These are phyloP conservation scores for Thunnus maccoyii DNA, from an alignment of 2,113 vertebrate genomes.

Conservation along the genomic window DNA sequence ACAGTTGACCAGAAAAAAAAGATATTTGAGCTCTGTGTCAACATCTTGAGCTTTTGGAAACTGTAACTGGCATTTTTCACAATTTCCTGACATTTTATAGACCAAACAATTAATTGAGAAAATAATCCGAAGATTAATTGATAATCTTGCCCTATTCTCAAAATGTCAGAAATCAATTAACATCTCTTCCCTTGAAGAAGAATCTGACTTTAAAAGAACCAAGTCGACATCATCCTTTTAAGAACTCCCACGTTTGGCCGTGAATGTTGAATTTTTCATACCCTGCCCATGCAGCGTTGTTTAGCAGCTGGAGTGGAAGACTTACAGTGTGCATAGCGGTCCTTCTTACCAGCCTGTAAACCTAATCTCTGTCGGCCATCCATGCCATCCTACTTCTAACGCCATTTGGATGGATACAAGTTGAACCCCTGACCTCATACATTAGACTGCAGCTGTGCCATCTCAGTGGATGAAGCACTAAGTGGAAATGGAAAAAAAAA, in stretches of 20 bases:
- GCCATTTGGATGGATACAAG: conserved; percentile 43
- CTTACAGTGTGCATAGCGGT: neutral
- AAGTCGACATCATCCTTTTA: neutral
- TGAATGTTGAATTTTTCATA: conserved; percentile 20
- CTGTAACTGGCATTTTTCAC: too few relatives aligned
- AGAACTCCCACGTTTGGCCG: neutral
- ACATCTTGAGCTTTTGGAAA: neutral
- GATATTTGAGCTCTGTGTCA: too few relatives aligned
- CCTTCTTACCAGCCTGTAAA: conserved; percentile 1
- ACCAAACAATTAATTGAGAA: too few relatives aligned
- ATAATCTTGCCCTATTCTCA: neutral
- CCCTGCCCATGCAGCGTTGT: neutral
- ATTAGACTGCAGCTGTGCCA: conserved; percentile 25
- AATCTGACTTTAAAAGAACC: neutral
- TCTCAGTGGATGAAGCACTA: conserved; percentile 12
- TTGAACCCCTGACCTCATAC: conserved; percentile 48
- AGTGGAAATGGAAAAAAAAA: conserved; percentile 15
- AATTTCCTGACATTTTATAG: too few relatives aligned
- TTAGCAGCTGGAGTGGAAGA: neutral
- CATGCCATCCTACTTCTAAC: neutral
- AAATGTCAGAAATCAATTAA: neutral
- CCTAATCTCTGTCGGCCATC: conserved; percentile 10
- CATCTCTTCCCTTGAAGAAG: too few relatives aligned
- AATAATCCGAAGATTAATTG: too few relatives aligned
- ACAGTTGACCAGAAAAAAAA: too few relatives aligned